Base-by-base conservation (phyloP, 2,888 invertebrate species). In the Xylophagus ater region DNA sequence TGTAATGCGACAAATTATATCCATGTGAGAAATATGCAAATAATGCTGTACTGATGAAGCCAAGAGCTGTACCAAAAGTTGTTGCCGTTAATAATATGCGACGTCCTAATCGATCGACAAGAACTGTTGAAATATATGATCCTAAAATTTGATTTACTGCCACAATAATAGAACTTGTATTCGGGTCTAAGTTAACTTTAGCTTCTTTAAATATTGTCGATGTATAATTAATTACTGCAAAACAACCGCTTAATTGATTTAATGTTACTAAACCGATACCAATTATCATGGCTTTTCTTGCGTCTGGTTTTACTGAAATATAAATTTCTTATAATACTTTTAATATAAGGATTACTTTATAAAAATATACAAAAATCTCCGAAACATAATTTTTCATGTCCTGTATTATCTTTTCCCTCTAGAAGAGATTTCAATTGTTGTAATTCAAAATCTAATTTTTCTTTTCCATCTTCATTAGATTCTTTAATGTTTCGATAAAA, bases 171-270 rank as follows among this genome's bases (percentile, higher is more conserved):
- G 48, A 34, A 14, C 46, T 43, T 2, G 37, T 36, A 30, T 48
- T 47, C 15, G 48, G 45, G 31, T 45, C 41, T 4, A 49, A 18
- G n/a, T 37, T 18, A 4, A 42, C 37, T 4, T 46, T 47, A n/a
- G 45, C 38, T 13, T 29, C 20, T 37, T 44, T 23, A 19, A 48
- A 49, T 18, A 49, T 44, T 7, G 15, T 41, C 13, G 44, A 43
- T 9, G 45, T 44, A 23, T 48, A 49, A 13, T 37, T 47, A 1
- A 46, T 41, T 7, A 49, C 39, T n/a, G 40, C 43, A 20, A 45
- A 46, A 20, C 42, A 34, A 6, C 49, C 49, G 25, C 43, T 42
- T 14, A 48, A 41, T 10, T 43, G 29, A 35, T 44, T 43, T 1
- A 48, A 18, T 4, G 33, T 31, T 9, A 47, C 40, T 9, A 48